Base-by-base conservation (phyloP, 2,888 invertebrate species). In the Metopia argyrocephala region DNA sequence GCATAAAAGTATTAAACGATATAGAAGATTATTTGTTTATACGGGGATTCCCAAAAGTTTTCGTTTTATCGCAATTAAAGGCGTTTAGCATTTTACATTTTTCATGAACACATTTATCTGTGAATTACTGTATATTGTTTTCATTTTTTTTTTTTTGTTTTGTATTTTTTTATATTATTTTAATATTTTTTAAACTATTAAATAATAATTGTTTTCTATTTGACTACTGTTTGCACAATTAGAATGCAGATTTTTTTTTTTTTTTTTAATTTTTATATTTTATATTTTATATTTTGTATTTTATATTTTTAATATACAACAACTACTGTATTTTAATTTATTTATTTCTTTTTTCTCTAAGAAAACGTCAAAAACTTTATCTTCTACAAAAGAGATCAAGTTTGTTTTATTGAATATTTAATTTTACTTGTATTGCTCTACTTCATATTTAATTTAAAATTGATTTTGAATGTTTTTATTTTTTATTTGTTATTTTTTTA, bases 151-250 rank as follows among this genome's bases (percentile, higher is more conserved):
- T 38, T 1, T 38, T 6, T 38, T 15, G 3, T 2, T 38, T 48
- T 48, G 20, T 1, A 48, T n/a, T 48, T 48, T 31, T 31, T 31
- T 31, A 6, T 31, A 31, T 15, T 38, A 45, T 38, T 45, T 27
- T 12, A 20, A 27, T 64, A 38, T 28, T 27, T 6, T 45, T 18
- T 31, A 38, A 38, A 12, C 15, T 15, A 38, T 54, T 54, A 54
- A 9, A 52, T 54, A 38, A 21, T 66, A 56, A 20, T 5, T 61
- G n/a, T 69, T 59, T 27, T n/a, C n/a, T n/a, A n/a, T n/a, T 62
- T 71, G 61, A 71, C 61, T 71, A 71, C 45, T 61, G 52, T 62
- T 62, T 52, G 52, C 71, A 71, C 52, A 62, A 52, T 45, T 50
- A 57, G 46, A 38, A 3, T 25, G n/a, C 12, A 54, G 15, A 5